Conservation (phyloP, 2,888 invertebrate species). For the Aphidius colemani region DNA sequence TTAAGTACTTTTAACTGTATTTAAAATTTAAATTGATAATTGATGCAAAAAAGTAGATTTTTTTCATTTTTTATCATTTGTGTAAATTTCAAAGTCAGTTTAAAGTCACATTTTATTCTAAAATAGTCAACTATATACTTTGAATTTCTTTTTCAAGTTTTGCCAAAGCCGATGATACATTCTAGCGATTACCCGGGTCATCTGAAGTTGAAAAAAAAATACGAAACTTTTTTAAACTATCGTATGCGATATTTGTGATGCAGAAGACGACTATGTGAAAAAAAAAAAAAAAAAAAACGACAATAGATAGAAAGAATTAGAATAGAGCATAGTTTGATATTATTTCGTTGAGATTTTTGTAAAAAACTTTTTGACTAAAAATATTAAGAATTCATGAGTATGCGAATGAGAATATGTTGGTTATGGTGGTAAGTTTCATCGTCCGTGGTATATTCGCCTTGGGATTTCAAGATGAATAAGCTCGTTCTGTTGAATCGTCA, state of each 20-base stretch:
- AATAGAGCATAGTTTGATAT: slow-evolving; percentile 21
- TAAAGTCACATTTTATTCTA: too few relatives aligned
- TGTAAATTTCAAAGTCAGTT: neutral
- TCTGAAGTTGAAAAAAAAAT: neutral
- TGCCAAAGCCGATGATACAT: slow-evolving; percentile 17
- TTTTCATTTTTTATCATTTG: neutral
- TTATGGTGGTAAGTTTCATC: slow-evolving; percentile 14
- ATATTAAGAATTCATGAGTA: slow-evolving; percentile 17
- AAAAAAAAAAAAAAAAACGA: neutral
- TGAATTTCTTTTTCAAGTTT: too few relatives aligned
- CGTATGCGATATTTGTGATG: slow-evolving; percentile 5
- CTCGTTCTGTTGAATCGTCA: slow-evolving; percentile 37
- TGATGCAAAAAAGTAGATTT: slow-evolving; percentile 9
- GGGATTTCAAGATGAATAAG: slow-evolving; percentile 36
- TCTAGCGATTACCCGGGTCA: neutral
- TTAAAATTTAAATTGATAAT: slow-evolving; percentile 17
- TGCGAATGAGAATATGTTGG: slow-evolving; percentile 16
- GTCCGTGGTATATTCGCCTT: slow-evolving; percentile 26
- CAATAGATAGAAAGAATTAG: neutral
- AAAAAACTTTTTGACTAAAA: slow-evolving; percentile 26
- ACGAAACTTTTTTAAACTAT: slow-evolving; percentile 7
- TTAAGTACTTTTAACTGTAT: too few relatives aligned
- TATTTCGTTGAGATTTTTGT: slow-evolving; percentile 25
- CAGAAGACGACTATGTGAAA: neutral
- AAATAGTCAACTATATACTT: too few relatives aligned